Base-by-base conservation (phyloP, 2,888 invertebrate species). In the Vannuccia rotundouncinata region DNA sequence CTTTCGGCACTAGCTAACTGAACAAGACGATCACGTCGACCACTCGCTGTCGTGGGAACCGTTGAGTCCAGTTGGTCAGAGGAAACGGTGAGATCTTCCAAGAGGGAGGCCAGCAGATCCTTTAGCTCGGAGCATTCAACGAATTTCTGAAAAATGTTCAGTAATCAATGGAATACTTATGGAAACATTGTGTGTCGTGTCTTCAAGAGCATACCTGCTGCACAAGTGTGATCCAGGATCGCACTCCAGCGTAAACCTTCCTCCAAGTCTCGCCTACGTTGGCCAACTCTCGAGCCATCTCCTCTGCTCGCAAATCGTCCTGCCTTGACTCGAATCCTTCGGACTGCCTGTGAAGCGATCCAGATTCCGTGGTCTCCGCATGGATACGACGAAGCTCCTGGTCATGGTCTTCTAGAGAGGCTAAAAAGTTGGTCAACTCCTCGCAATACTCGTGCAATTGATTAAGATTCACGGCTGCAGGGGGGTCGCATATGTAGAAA, bases 201-300 rank as follows among this genome's bases (percentile, higher is more conserved):
- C n/a, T n/a, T n/a, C n/a, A n/a, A n/a, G n/a, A n/a, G 5, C 45
- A 45, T 66, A 66, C 66, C 66, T 66, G 66, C 66, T 66, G 66
- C 10, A 66, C 66, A 5, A 2, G 2, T 17, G 5, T 66, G 22
- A 66, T 22, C 66, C 66, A 66, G 5, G 25, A 2, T n/a, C 66
- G 66, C 5, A 66, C 66, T n/a, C 66, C 66, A 5, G 66, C 10
- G 22, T 22, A 66, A 17, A 66, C 10, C 2, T 5, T 5, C 17
- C 66, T 5, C 66, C 66, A 66, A 2, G 2, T 2, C 66, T 5
- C 66, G 66, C 25, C 25, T 5, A 66, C 5, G 2, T 2, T 5
- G 10, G 2, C 66, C 66, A 66, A 66, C 66, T 66, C 66, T 2
- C 2, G 10, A 66, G 22, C 66, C 66, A 66, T n/a, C 22, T 66